phyloP scores from a whole-genome alignment of 2,888 invertebrate species.

The Latrodectus elegans region DNA sequence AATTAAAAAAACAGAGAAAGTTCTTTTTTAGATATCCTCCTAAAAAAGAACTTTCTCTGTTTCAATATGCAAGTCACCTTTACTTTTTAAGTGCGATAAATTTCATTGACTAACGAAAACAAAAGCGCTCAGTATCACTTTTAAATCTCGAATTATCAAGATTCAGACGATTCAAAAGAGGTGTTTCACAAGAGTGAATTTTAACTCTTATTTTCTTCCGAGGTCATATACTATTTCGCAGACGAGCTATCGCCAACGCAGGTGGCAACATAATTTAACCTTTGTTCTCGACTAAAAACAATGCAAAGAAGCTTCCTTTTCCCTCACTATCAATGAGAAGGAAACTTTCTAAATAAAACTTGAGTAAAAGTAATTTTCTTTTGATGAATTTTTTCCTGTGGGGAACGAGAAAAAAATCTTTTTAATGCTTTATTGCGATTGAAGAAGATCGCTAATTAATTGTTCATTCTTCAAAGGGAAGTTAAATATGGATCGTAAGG shows the following conservation, averaged over 20 bases:
- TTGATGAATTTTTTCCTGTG: background rate
- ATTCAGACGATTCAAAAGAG: background rate
- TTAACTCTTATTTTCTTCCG: slow-evolving; percentile 32
- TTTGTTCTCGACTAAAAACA: slow-evolving; percentile 42
- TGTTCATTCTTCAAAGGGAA: background rate
- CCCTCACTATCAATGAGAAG: slow-evolving; percentile 1
- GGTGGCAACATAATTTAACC: slow-evolving; percentile 43
- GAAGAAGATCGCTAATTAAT: slow-evolving; percentile 14
- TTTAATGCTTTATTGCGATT: slow-evolving; percentile 9
- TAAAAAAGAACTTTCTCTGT: background rate
- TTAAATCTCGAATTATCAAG: background rate
- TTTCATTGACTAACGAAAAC: background rate
- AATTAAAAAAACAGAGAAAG: too few species aligned
- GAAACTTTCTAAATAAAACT: slow-evolving; percentile 49
- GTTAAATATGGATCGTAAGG: background rate
- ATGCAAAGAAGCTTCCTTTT: background rate
- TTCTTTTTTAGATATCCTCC: too few species aligned
- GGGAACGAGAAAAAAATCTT: slow-evolving; percentile 16
- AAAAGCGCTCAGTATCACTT: background rate
- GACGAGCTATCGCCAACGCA: slow-evolving; percentile 29
- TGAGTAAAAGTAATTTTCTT: slow-evolving; percentile 13
- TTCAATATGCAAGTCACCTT: background rate
- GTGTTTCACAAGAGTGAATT: background rate
- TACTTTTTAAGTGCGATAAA: background rate
- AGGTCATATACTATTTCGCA: slow-evolving; percentile 34